Percentiles rank a stretch among this genome's conserved stretches.
Evolutionary conservation across 1,140 invertebrate species (phyloP).

Genomic region (Drosophila pseudoobscura): DNA sequence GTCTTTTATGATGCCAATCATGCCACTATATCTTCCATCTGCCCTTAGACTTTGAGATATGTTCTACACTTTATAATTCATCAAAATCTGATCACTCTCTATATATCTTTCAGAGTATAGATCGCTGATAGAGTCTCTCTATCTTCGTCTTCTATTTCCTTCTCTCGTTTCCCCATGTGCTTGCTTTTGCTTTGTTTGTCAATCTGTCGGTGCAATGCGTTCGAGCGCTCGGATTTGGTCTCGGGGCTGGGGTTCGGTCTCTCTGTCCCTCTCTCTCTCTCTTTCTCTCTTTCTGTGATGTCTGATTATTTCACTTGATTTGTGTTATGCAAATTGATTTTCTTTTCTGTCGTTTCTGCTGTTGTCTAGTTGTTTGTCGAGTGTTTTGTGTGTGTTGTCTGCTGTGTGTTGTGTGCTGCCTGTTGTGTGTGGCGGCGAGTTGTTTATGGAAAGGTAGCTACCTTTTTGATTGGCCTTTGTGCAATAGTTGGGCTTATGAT

Average conservation of each 20-base stretch:
- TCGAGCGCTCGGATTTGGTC: slow-evolving; percentile 27
- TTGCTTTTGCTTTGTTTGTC: slow-evolving; percentile 45
- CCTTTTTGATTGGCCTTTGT: slow-evolving; percentile 57
- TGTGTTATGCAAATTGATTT: slow-evolving; percentile 78
- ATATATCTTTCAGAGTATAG: too few relatives aligned
- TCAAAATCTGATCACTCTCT: too few relatives aligned
- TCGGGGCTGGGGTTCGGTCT: slow-evolving; percentile 15
- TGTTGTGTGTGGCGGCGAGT: slow-evolving; percentile 20
- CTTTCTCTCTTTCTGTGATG: slow-evolving; percentile 13
- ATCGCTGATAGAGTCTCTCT: too few relatives aligned
- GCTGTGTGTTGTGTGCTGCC: background rate
- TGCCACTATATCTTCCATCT: too few relatives aligned
- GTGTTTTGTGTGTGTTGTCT: slow-evolving; percentile 15
- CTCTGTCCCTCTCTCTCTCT: slow-evolving; percentile 11
- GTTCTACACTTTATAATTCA: too few relatives aligned
- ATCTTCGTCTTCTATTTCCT: too few relatives aligned
- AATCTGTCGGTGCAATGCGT: slow-evolving; percentile 57
- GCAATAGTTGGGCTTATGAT: slow-evolving; percentile 47
- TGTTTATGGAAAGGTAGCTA: slow-evolving; percentile 60
- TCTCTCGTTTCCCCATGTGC: background rate
- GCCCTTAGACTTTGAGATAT: too few relatives aligned
- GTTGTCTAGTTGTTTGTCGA: slow-evolving; percentile 35
- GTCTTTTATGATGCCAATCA: too few relatives aligned
- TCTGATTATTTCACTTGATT: slow-evolving; percentile 74
- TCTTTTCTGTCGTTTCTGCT: slow-evolving; percentile 40